phyloP scores from a whole-genome alignment of 2,888 invertebrate species.

The Acrobasis repandana region DNA sequence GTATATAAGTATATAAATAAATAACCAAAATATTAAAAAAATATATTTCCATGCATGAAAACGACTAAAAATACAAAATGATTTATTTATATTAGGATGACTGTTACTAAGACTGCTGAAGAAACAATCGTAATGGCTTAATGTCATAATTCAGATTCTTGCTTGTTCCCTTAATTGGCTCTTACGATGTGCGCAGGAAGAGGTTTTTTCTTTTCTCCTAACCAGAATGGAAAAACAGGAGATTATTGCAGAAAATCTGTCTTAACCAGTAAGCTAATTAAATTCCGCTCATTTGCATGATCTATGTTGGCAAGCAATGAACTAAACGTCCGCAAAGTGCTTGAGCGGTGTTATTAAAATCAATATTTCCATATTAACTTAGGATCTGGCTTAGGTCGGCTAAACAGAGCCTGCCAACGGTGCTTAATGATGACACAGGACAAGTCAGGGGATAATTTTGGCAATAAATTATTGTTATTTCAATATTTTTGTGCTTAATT shows the following conservation, averaged over 20 bases:
- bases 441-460: too few relatives aligned
- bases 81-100: too few relatives aligned
- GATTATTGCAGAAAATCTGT: not conserved
- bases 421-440: not conserved
- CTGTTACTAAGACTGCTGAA: too few relatives aligned
- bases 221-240: too few relatives aligned
- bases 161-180: not conserved
- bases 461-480: too few relatives aligned
- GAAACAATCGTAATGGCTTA: not conserved
- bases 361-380: conserved; percentile 8
- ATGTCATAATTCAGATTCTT: not conserved
- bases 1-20: too few relatives aligned
- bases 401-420: not conserved
- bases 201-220: not conserved
- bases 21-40: too few relatives aligned
- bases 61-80: too few relatives aligned
- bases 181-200: not conserved
- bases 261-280: not conserved
- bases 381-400: not conserved
- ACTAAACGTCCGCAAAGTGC: not conserved
- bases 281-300: not conserved
- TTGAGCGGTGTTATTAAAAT: conserved; percentile 1
- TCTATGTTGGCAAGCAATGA: not conserved
- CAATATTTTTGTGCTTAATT: not conserved
- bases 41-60: too few relatives aligned